Percentiles rank a stretch among this genome's conserved stretches.
Evolutionary conservation across 1,140 invertebrate species (phyloP).

Genomic region (Helicoverpa armigera): DNA sequence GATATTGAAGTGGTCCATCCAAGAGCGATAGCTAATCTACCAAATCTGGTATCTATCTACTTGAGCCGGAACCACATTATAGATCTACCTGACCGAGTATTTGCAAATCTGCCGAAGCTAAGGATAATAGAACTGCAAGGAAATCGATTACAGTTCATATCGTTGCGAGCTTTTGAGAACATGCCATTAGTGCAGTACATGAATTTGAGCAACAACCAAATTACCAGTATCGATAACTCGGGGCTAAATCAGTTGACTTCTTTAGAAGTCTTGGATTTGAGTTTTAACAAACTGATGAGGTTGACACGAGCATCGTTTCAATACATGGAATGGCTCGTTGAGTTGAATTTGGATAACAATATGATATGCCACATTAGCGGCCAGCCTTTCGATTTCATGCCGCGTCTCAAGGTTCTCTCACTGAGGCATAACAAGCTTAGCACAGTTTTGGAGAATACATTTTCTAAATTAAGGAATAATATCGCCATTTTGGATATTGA

Average conservation of each 20-base stretch:
- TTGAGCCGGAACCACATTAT: slow-evolving; percentile 92
- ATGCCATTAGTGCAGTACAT: slow-evolving; percentile 92
- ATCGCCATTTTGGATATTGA: slow-evolving; percentile 94
- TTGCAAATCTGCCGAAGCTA: slow-evolving; percentile 92
- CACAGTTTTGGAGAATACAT: slow-evolving; percentile 91
- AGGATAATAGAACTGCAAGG: slow-evolving; percentile 93
- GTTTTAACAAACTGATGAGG: slow-evolving; percentile 91
- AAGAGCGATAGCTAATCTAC: slow-evolving; percentile 92
- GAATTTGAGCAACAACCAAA: slow-evolving; percentile 93
- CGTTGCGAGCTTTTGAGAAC: slow-evolving; percentile 92
- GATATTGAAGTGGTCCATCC: slow-evolving; percentile 92
- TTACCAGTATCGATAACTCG: slow-evolving; percentile 90
- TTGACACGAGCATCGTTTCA: slow-evolving; percentile 89
- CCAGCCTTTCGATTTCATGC: slow-evolving; percentile 93
- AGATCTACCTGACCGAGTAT: slow-evolving; percentile 91
- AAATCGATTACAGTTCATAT: slow-evolving; percentile 91
- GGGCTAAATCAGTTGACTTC: slow-evolving; percentile 91
- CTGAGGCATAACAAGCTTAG: slow-evolving; percentile 93
- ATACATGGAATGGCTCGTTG: slow-evolving; percentile 94
- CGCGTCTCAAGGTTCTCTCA: slow-evolving; percentile 92
- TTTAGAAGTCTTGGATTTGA: slow-evolving; percentile 93
- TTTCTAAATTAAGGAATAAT: slow-evolving; percentile 91
- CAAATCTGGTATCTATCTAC: slow-evolving; percentile 92
- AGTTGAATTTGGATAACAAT: slow-evolving; percentile 93
- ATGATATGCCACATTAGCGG: slow-evolving; percentile 90